Percentiles rank a stretch among this genome's conserved stretches.
Evolutionary conservation across 2,113 vertebrate species (phyloP).

Genomic region (Aegithalos caudatus): DNA sequence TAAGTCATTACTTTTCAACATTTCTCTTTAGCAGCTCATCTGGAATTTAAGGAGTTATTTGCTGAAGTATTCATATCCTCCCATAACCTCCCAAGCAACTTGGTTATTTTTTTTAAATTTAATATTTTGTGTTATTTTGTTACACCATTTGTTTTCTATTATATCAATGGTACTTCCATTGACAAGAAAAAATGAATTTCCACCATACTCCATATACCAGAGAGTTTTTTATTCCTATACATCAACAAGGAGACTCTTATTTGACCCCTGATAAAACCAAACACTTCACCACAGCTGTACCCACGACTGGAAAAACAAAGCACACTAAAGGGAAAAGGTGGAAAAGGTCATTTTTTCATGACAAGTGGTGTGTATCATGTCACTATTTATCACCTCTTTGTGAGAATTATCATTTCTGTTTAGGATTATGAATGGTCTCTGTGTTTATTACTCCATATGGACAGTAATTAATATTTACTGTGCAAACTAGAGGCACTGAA

Average conservation of each 20-base stretch:
- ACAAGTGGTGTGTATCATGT: neutral
- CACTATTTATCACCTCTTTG: neutral
- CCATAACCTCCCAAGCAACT: neutral
- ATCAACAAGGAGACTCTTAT: neutral
- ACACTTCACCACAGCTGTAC: neutral
- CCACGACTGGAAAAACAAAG: slow-evolving; percentile 12
- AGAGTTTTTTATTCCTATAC: slow-evolving; percentile 32
- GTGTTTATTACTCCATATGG: neutral
- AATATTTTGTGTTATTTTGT: neutral
- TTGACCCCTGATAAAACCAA: neutral
- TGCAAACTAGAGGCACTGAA: neutral
- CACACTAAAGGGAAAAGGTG: slow-evolving; percentile 22
- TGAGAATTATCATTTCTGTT: neutral
- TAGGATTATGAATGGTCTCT: neutral
- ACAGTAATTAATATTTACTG: neutral
- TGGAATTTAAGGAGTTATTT: neutral
- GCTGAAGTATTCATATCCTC: neutral
- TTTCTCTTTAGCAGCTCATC: neutral
- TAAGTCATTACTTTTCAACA: neutral
- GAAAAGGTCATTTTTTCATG: slow-evolving; percentile 26
- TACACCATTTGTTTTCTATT: neutral
- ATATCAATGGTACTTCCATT: neutral
- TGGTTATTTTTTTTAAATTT: neutral
- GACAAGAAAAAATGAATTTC: slow-evolving; percentile 63
- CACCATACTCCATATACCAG: slow-evolving; percentile 7